Base-by-base conservation (phyloP, 2,113 vertebrate genomes). In the Ammodytes dubius region DNA sequence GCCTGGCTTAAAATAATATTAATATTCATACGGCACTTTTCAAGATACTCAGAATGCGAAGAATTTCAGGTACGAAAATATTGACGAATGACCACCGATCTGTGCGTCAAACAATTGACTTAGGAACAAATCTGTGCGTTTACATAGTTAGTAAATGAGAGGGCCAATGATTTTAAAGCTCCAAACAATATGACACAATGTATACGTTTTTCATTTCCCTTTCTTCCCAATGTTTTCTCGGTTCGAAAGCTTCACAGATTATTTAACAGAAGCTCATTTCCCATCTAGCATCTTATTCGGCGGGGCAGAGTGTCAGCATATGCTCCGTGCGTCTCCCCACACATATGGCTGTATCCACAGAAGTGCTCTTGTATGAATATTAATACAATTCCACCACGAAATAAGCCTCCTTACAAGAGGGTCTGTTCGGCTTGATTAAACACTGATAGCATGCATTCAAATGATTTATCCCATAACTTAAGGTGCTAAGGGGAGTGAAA, bases 311-410 rank as follows among this genome's bases (percentile, higher is more conserved):
- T 81, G 73, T 65, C 72, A 80, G 65, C 87, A 85, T 82, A 91
- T 89, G 79, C 77, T 83, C 61, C 2, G 53, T 37, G 56, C 70
- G 59, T 72, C 78, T 52, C 70, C 75, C 47, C 64, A 61, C 85
- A 84, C 77, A 69, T 82, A 92, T 81, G 89, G 89, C 71, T 74
- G 65, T 27, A 88, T 82, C 53, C 72, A 74, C 81, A 78, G 47
- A 74, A 50, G 65, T 74, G 57, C 60, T 68, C 73, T 81, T 79
- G 60, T 83, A 74, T 83, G 88, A 90, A 93, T 94, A 91, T 81
- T 90, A 90, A 89, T 87, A 69, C 60, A 70, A 9, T 73, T 78
- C 61, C 58, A 82, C 59, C 43, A 70, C 64, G 75, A 77, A 88
- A 75, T 60, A 76, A 52, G 61, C 39, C 57, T 70, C 53, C 65